A percentile compares a stretch with the other conserved stretches of the same genome.
These are phyloP conservation scores for Drosophila triauraria DNA, from an alignment of 1,140 invertebrate species.

Conservation along the genomic window DNA sequence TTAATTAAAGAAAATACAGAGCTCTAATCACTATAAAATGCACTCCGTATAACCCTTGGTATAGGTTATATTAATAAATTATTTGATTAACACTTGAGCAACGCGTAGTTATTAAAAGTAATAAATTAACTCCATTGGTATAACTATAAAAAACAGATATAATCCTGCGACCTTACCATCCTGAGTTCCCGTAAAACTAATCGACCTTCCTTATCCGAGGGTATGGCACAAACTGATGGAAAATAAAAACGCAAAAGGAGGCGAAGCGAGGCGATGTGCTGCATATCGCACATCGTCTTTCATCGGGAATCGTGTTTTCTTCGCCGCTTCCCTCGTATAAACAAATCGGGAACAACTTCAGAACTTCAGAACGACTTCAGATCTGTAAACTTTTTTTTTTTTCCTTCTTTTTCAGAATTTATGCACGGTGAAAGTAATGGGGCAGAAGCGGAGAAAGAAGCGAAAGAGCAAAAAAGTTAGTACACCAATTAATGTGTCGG, in stretches of 20 bases:
- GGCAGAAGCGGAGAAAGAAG: slow-evolving; percentile 34
- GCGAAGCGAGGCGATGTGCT: slow-evolving; percentile 30
- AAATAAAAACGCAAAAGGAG: slow-evolving; percentile 39
- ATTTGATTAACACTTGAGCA: background rate
- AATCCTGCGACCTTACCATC: slow-evolving; percentile 7
- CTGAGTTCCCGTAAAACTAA: slow-evolving; percentile 7
- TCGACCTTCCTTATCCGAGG: slow-evolving; percentile 9
- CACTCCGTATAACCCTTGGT: no score
- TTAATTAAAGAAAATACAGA: no score
- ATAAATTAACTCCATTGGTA: background rate
- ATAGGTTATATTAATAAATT: background rate
- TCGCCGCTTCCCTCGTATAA: slow-evolving; percentile 16
- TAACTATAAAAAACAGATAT: background rate
- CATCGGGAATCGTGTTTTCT: slow-evolving; percentile 35
- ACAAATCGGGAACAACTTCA: slow-evolving; percentile 35
- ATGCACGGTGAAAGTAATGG: slow-evolving; percentile 76
- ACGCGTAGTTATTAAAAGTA: background rate
- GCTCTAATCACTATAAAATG: no score
- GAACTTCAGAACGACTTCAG: slow-evolving; percentile 27
- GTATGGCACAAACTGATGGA: slow-evolving; percentile 17
- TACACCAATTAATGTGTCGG: slow-evolving; percentile 65
- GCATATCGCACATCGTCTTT: slow-evolving; percentile 39
- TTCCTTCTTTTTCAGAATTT: slow-evolving; percentile 51
- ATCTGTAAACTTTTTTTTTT: slow-evolving; percentile 13
- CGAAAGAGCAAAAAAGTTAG: slow-evolving; percentile 54